Evolutionary conservation across 2,113 vertebrate species (phyloP).

Genomic region (Myodes glareolus): DNA sequence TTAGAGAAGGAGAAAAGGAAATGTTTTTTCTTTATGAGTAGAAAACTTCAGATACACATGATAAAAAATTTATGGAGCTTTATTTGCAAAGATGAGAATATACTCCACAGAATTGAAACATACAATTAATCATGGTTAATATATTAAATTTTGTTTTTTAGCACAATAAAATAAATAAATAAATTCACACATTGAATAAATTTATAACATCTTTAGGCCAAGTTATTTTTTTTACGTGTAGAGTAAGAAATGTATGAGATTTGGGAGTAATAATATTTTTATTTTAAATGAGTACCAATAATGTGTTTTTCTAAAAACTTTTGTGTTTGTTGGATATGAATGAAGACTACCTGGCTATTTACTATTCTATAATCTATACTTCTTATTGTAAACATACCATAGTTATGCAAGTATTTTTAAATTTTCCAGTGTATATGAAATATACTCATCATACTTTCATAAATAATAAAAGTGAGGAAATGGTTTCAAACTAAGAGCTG

Average conservation of each 20-base stretch:
- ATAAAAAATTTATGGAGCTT: background rate
- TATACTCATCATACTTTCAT: background rate
- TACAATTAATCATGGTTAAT: background rate
- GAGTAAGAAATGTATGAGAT: background rate
- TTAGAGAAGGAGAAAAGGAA: background rate
- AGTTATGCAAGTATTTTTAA: background rate
- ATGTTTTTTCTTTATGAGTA: background rate
- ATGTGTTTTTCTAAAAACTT: background rate
- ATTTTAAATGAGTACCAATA: background rate
- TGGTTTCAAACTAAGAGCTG: background rate
- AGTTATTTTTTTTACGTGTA: no score
- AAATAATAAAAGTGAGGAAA: slow-evolving; percentile 8
- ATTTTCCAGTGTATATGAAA: background rate
- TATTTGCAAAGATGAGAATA: background rate
- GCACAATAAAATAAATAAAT: background rate
- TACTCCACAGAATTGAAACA: background rate
- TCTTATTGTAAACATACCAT: background rate
- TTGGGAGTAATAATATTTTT: background rate
- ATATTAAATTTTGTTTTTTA: background rate
- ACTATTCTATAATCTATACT: background rate
- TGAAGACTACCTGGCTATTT: background rate
- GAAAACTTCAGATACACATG: background rate
- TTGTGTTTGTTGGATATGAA: background rate
- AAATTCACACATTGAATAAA: background rate
- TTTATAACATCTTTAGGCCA: background rate